phyloP scores from a whole-genome alignment of 1,140 invertebrate species.

The Drosophila suzukii region DNA sequence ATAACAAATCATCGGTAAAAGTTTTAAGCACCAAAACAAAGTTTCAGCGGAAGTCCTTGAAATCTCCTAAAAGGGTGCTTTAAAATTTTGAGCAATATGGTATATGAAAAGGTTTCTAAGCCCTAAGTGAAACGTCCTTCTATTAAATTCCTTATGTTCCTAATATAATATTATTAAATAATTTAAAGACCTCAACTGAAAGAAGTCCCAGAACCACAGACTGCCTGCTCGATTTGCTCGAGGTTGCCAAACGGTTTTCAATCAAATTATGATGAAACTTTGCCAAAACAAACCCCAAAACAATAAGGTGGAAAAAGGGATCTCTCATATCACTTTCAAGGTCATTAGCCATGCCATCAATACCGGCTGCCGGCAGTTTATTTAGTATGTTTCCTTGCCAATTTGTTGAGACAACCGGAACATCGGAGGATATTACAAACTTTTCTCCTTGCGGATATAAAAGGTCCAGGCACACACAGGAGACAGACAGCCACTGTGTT shows the following conservation, averaged over 20 bases:
- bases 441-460: conserved; percentile 59
- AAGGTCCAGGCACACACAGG: conserved; percentile 30
- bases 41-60: not conserved
- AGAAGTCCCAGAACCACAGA: not conserved
- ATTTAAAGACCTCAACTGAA: not conserved
- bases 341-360: conserved; percentile 63
- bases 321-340: conserved; percentile 57
- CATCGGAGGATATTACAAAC: conserved; percentile 60
- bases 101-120: too few relatives aligned
- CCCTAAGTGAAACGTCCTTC: too few relatives aligned
- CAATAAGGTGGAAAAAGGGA: conserved; percentile 22
- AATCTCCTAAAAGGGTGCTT: not conserved
- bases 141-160: too few relatives aligned
- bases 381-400: conserved; percentile 61
- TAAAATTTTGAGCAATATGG: not conserved
- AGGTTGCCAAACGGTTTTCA: conserved; percentile 36
- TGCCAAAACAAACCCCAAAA: conserved; percentile 36
- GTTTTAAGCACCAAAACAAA: not conserved
- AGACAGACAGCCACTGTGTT: not conserved
- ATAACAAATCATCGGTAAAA: not conserved
- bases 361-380: conserved; percentile 47
- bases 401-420: conserved; percentile 55
- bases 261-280: conserved; percentile 58
- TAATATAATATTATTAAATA: not conserved
- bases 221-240: not conserved